Percentiles rank a stretch among this genome's conserved stretches.
phyloP scores from a whole-genome alignment of 2,888 invertebrate genomes.

The Escarpia spicata region DNA sequence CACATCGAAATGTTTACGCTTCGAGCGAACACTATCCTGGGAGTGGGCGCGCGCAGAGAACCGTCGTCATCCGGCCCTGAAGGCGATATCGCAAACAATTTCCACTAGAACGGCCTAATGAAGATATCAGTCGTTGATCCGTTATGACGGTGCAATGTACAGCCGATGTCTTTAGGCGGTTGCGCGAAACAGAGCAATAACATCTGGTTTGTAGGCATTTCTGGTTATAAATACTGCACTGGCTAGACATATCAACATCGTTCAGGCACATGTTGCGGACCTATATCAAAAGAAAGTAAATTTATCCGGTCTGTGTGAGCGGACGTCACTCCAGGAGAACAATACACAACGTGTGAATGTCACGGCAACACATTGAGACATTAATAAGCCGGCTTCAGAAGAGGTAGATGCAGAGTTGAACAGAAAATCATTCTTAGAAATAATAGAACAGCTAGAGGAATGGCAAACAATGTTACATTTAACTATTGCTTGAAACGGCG shows the following conservation, averaged over 20 bases:
- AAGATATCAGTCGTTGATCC: too few relatives aligned
- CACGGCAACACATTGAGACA: too few relatives aligned
- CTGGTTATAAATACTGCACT: not conserved
- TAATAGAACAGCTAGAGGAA: too few relatives aligned
- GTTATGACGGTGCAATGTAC: not conserved
- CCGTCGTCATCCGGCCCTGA: not conserved
- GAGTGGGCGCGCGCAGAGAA: not conserved
- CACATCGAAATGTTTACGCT: not conserved
- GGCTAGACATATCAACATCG: not conserved
- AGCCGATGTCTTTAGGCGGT: not conserved
- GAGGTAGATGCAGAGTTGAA: too few relatives aligned
- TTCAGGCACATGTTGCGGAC: not conserved
- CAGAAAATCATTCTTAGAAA: too few relatives aligned
- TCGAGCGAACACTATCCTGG: not conserved
- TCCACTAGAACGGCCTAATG: not conserved
- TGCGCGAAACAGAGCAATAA: not conserved
- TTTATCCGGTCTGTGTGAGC: not conserved
- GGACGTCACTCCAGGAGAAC: too few relatives aligned
- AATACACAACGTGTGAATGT: too few relatives aligned
- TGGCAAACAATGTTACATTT: too few relatives aligned
- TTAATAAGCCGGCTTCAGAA: too few relatives aligned
- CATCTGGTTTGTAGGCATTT: not conserved
- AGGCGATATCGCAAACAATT: constrained; percentile 9
- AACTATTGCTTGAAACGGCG: too few relatives aligned
- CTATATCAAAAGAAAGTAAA: not conserved